Evolutionary conservation across 2,888 invertebrate genomes (phyloP), one percentile per base, ranked within the genome.

Genomic region (Diachrysia chrysitis): DNA sequence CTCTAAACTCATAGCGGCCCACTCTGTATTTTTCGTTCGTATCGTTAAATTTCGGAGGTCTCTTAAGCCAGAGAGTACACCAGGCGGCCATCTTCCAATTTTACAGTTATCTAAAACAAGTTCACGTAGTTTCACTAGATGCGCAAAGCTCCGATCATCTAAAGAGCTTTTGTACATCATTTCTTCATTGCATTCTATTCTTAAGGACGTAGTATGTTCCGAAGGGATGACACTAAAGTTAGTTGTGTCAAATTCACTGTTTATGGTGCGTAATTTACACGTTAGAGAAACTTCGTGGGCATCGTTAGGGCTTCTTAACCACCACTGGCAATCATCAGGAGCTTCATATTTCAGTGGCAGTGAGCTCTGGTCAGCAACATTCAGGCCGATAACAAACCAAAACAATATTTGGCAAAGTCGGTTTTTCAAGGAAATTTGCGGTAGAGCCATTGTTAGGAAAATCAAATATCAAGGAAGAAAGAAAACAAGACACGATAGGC

Each of bases 221-320:
- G 97, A 96, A 56, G 98, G 98, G 73, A 98, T 98, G 63, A 98
- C 97, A 93, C 97, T 98, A 88, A 98, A 98, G 93, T 98, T 98
- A 42, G 98, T 98, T 76, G 97, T 97, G 92, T 97, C 98, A 89
- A 97, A 98, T 90, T 98, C 98, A 95, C 98, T 98, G 93, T 98
- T 98, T 87, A 98, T 97, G 60, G 98, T 97, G 83, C 98, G 96
- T 85, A 98, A 96, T 92, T 97, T 96, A 93, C 98, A 97, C 72
- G 97, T 97, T 76, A 98, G 96, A 19, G 97, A 96, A 73, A 98
- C 97, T 93, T 98, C 97, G 83, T 97, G 96, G 77, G 95, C 95
- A 82, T 93, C 95, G 64, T 95, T 96, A 75, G 96, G 96, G 86
- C 96, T 97, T 78, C 96, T 93, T 51, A 97, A 89, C 96, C 96